Evolutionary conservation across 2,113 vertebrate genomes (phyloP).

Genomic region (Rallus limicola): DNA sequence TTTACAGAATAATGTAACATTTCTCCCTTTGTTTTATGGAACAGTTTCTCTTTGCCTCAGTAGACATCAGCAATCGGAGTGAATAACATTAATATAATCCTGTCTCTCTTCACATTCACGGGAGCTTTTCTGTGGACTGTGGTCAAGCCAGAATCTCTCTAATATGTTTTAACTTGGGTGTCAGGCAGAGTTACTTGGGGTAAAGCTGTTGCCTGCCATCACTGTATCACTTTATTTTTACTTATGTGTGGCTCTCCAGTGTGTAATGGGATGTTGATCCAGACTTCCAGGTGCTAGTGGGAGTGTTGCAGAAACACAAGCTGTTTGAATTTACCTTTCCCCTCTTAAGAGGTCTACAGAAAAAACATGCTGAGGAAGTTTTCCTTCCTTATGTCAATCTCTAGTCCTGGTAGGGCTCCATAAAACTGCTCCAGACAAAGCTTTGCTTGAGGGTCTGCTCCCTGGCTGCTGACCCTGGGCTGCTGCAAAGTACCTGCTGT

Average conservation of each 20-base stretch:
- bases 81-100: not conserved
- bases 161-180: not conserved
- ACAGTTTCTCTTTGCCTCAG: not conserved
- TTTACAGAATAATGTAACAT: not conserved
- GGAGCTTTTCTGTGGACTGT: not conserved
- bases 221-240: not conserved
- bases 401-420: not conserved
- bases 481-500: accelerated
- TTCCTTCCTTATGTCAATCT: not conserved
- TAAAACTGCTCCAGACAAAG: not conserved
- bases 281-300: not conserved
- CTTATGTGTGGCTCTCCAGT: not conserved
- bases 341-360: not conserved
- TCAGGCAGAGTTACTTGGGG: not conserved
- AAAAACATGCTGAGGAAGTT: not conserved
- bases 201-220: not conserved
- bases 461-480: accelerated
- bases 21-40: not conserved
- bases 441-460: not conserved
- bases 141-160: not conserved
- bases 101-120: not conserved
- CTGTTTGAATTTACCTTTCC: not conserved
- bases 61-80: accelerated
- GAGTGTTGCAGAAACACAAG: not conserved
- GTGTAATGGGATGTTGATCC: not conserved